Evolutionary conservation across 1,140 invertebrate species (phyloP), one percentile per base, ranked within the genome.

Genomic region (Telenomus remus): DNA sequence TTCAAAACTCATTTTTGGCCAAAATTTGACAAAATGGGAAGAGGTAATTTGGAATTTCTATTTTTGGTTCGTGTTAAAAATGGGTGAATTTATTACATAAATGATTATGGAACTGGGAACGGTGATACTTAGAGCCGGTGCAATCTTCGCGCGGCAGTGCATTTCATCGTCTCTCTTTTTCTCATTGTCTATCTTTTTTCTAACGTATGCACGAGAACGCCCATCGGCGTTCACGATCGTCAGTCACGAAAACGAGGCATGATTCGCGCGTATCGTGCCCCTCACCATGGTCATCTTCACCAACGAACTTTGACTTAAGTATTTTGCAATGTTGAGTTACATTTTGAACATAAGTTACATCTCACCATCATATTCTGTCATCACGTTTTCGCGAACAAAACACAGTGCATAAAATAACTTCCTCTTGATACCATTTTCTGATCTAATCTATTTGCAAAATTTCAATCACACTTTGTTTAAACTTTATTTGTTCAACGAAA

Each of bases 181-280:
- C 65, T 74, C 19, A 27, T 76, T 80, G 78, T 78, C 80, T 77
- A 66, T 74, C 74, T 65, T 80, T 74, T 78, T 74, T 74, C 69
- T 79, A 72, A 82, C 70, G 73, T 81, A 79, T 83, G 81, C 80
- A 84, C 83, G 83, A 85, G 79, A 81, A 84, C 83, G 81, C 82
- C 82, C 83, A 85, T 84, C 81, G 83, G 83, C 82, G 81, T 80
- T 84, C 83, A 84, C 83, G 83, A 85, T 83, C 82, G 73, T 79
- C 79, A 82, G 82, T 85, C 83, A 84, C 82, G 83, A 84, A 83
- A 82, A 82, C 77, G 76, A 81, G 79, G 82, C 81, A 80, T 84
- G 82, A 84, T 84, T 84, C 82, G 82, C 82, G 82, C 83, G 81
- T 84, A 83, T 84, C 83, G 80, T 83, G 81, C 80, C 82, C 19